Evolutionary conservation across 2,888 invertebrate species (phyloP).

Genomic region (Epistrophella euchroma): DNA sequence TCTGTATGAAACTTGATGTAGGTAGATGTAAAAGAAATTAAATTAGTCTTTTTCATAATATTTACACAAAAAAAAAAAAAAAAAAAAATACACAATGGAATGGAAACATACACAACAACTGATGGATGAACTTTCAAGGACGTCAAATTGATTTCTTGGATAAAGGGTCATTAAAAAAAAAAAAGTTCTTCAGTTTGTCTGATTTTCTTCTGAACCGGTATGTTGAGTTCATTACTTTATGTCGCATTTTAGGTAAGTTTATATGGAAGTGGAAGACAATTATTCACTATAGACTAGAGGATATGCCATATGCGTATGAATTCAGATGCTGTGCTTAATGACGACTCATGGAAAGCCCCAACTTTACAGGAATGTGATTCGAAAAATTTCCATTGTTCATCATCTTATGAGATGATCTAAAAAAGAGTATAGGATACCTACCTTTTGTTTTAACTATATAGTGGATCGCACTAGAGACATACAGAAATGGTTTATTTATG

Average conservation of each 20-base stretch:
- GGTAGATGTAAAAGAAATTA: not conserved
- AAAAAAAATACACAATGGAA: not conserved
- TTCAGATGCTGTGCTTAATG: constrained; percentile 7
- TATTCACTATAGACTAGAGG: not conserved
- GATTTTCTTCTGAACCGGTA: constrained; percentile 31
- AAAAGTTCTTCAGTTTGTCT: constrained; percentile 22
- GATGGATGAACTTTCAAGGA: constrained; percentile 33
- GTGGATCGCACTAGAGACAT: constrained; percentile 25
- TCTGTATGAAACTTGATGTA: not conserved
- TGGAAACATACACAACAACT: not conserved
- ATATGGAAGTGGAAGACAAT: not conserved
- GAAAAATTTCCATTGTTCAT: constrained; percentile 34
- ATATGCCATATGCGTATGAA: not conserved
- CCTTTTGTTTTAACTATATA: not conserved
- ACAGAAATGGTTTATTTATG: constrained; percentile 16
- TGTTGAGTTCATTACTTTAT: constrained; percentile 22
- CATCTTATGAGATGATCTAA: not conserved
- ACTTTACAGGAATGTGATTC: constrained; percentile 8
- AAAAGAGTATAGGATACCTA: not conserved
- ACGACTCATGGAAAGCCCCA: constrained; percentile 33
- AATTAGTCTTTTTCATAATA: constrained; percentile 3
- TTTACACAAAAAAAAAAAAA: not conserved
- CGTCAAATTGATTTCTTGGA: constrained; percentile 39
- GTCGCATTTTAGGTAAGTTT: too few species aligned
- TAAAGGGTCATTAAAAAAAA: constrained; percentile 29